phyloP scores from a whole-genome alignment of 2,113 vertebrate species.

The Sphaerodactylus townsendi region DNA sequence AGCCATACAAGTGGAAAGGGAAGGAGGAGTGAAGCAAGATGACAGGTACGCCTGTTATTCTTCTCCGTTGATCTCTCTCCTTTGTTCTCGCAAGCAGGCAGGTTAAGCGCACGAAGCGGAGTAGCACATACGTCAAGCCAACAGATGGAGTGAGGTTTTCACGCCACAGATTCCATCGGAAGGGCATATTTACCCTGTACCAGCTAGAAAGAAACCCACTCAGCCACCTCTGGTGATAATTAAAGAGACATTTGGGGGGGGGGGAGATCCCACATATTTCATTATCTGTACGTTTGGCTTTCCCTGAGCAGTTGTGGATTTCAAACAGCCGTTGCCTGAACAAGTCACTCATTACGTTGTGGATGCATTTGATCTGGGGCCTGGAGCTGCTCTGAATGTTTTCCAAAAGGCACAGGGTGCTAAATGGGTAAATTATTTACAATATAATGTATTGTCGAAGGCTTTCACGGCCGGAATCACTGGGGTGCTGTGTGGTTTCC shows the following conservation, averaged over 20 bases:
- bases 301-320: neutral
- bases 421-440: neutral
- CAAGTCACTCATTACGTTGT: neutral
- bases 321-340: neutral
- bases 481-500: too few relatives aligned
- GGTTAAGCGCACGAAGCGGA: neutral
- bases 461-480: too few relatives aligned
- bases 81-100: neutral
- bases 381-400: too few relatives aligned
- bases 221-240: neutral
- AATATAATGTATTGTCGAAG: too few relatives aligned
- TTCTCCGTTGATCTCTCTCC: neutral
- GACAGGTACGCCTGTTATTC: neutral
- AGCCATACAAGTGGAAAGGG: neutral
- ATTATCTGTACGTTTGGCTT: neutral
- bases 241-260: neutral
- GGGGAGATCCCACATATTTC: neutral
- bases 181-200: neutral
- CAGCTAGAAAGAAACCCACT: neutral
- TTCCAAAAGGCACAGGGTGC: neutral
- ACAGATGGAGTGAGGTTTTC: neutral
- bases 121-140: neutral
- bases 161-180: neutral
- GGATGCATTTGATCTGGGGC: neutral
- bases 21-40: neutral